Evolutionary conservation across 2,888 invertebrate genomes (phyloP), one percentile per base, ranked within the genome.

Genomic region (Ethmia dodecea): DNA sequence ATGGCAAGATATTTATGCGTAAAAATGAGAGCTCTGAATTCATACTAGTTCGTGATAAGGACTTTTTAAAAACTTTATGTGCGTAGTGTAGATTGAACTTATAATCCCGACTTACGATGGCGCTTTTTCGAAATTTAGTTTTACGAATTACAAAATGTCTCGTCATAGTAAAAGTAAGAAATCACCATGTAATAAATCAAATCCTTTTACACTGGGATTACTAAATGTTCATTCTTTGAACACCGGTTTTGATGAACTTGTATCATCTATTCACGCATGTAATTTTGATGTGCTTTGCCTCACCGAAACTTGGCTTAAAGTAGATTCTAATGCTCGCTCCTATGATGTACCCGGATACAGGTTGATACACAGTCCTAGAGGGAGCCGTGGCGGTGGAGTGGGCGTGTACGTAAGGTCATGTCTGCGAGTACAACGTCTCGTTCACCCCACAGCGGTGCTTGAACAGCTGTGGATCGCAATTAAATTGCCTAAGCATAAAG

Each of bases 391-490:
- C 4, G 27, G 27, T 5, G 27, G 27, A 3, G 27, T 27, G 11
- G 27, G 27, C 3, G 11, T 5, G 12, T 27, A 27, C 9, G 13
- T 27, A 9, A 5, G 28, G 2, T 2, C 14, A 3, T 9, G 15
- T 13, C 10, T 28, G 9, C 14, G 28, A 6, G 14, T 4, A 15
- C 28, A 15, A 6, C 14, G 9, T 9, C 15, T 28, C 2, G 14
- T n/a, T n/a, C 28, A 28, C 10, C 28, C 28, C 2, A 10, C 4
- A 5, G 9, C 5, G 9, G 9, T 9, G 3, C 28, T 28, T 5
- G 28, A 28, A n/a, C 28, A 28, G n/a, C 8, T 28, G n/a, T 28
- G 28, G 28, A 5, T 28, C 2, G 13, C 13, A 10, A 10, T 28
- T 9, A 28, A n/a, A 10, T n/a, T 28, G 5, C 9, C 9, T n/a